Evolutionary conservation across 1,140 invertebrate species (phyloP).

Genomic region (Zaprionus nigranus): DNA sequence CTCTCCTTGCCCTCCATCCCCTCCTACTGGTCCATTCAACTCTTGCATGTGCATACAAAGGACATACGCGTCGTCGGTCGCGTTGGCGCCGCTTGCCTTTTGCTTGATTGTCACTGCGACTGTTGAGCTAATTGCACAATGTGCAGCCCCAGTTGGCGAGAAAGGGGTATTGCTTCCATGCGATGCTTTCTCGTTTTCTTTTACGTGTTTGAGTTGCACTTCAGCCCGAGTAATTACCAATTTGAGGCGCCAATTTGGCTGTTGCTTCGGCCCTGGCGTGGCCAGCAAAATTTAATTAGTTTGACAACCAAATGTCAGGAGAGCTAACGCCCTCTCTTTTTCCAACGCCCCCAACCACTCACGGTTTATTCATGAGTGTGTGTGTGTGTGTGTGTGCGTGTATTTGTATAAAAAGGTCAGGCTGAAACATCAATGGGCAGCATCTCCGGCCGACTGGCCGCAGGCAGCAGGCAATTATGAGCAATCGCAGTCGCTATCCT

Average conservation of each 20-base stretch:
- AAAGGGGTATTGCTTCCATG: constrained; percentile 1
- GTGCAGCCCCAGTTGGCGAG: constrained; percentile 29
- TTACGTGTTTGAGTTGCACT: constrained; percentile 81
- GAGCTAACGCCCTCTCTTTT: constrained; percentile 7
- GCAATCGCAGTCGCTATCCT: constrained; percentile 67
- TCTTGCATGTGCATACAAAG: constrained; percentile 43
- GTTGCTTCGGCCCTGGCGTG: constrained; percentile 51
- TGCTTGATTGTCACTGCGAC: constrained; percentile 74
- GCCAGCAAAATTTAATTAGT: constrained; percentile 80
- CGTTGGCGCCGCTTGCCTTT: constrained; percentile 57
- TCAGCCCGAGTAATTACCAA: constrained; percentile 77
- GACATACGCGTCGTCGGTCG: constrained; percentile 66
- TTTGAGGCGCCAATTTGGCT: constrained; percentile 78
- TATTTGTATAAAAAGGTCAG: constrained; percentile 17
- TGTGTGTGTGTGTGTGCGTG: constrained; percentile 29
- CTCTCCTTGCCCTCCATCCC: background rate
- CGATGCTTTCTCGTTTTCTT: constrained; percentile 51
- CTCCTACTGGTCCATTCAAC: constrained; percentile 13
- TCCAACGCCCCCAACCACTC: background rate
- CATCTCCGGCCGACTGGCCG: constrained; percentile 48
- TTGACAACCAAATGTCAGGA: constrained; percentile 72
- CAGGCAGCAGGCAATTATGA: constrained; percentile 74
- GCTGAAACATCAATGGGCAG: constrained; percentile 16
- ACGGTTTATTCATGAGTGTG: constrained; percentile 17
- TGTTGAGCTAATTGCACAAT: constrained; percentile 75